Conservation (phyloP, 2,888 invertebrate genomes). For the Rambutsinella grinnellia region DNA sequence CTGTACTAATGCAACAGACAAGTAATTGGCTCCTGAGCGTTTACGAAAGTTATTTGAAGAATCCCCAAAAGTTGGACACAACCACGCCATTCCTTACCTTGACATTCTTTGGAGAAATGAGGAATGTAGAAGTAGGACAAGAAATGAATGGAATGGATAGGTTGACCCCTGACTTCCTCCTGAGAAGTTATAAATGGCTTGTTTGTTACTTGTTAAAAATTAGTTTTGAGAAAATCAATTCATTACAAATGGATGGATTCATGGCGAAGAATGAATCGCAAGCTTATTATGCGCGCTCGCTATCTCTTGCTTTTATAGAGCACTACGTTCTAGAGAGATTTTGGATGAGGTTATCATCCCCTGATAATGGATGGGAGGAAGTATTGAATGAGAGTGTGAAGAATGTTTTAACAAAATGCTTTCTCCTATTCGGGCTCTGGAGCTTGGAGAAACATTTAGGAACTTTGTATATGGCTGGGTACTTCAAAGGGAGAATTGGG, state of each 20-base stretch:
- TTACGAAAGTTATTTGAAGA: conserved; percentile 81
- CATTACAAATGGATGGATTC: conserved; percentile 76
- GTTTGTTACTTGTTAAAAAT: conserved; percentile 80
- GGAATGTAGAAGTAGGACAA: conserved; percentile 72
- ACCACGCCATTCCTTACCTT: conserved; percentile 68
- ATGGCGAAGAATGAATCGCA: conserved; percentile 87
- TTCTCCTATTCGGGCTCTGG: conserved; percentile 77
- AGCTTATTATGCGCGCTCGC: conserved; percentile 82
- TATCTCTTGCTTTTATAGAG: conserved; percentile 80
- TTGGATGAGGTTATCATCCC: conserved; percentile 71
- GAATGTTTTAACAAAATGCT: conserved; percentile 74
- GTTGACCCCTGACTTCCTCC: conserved; percentile 74
- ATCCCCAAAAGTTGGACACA: conserved; percentile 65
- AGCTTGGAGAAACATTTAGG: conserved; percentile 81
- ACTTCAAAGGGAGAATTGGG: conserved; percentile 73
- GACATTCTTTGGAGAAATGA: conserved; percentile 64
- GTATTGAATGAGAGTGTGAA: conserved; percentile 66
- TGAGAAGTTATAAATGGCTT: conserved; percentile 84
- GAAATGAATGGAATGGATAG: conserved; percentile 72
- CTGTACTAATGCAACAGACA: conserved; percentile 87
- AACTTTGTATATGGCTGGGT: conserved; percentile 77
- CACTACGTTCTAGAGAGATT: conserved; percentile 72
- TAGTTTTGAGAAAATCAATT: conserved; percentile 75
- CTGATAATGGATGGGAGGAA: background rate
- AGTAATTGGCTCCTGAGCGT: conserved; percentile 83